A percentile compares a stretch with the other conserved stretches of the same genome.
phyloP scores from a whole-genome alignment of 2,797 vertebrate species.

The Octomys mimax region DNA sequence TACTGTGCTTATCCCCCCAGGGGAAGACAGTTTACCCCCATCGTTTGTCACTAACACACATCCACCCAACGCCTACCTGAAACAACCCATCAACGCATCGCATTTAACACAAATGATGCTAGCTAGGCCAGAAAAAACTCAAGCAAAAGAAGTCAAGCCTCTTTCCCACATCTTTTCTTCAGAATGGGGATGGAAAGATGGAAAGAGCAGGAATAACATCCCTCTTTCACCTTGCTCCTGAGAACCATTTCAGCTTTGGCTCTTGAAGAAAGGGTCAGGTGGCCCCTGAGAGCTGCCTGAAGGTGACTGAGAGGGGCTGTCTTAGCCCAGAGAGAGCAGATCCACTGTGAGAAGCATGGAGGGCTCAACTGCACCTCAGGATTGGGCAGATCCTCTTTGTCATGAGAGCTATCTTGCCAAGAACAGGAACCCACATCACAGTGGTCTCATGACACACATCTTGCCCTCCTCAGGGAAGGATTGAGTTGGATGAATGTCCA shows the following conservation, averaged over 20 bases:
- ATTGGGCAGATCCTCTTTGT: neutral
- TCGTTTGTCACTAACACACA: neutral
- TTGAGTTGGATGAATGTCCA: neutral
- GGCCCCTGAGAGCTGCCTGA: neutral
- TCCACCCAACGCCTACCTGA: neutral
- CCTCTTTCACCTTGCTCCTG: neutral
- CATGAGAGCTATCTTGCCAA: fast-evolving
- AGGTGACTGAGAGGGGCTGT: too few species aligned
- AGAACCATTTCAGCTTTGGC: neutral
- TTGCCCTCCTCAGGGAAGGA: neutral
- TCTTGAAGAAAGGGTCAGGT: neutral
- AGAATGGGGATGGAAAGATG: neutral
- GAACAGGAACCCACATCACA: neutral
- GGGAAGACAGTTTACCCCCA: neutral
- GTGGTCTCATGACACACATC: neutral
- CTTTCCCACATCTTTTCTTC: neutral
- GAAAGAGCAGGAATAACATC: too few species aligned
- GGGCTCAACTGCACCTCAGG: neutral
- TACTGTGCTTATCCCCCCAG: neutral
- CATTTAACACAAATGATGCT: neutral
- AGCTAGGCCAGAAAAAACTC: neutral
- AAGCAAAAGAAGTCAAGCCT: neutral
- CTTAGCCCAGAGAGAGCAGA: neutral
- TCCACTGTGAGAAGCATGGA: neutral
- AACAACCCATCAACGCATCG: neutral